These are phyloP conservation scores for Onychostoma macrolepis DNA, from an alignment of 2,113 vertebrate genomes.

Conservation along the genomic window DNA sequence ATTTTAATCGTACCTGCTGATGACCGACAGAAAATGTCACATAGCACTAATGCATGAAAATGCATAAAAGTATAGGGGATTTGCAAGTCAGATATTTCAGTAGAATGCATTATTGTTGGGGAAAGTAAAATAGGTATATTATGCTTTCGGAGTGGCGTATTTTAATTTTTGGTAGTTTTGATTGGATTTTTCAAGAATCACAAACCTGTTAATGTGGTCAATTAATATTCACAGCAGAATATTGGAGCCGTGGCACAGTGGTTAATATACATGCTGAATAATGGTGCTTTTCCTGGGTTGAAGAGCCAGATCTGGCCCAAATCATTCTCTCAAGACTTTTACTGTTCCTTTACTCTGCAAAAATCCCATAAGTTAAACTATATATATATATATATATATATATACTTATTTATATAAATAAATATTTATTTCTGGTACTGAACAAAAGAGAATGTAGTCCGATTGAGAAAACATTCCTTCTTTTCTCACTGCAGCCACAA, in stretches of 20 bases:
- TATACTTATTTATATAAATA: not conserved
- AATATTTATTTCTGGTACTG: not conserved
- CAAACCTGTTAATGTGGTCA: not conserved
- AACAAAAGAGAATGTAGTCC: not conserved
- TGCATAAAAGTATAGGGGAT: too few relatives aligned
- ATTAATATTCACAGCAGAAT: not conserved
- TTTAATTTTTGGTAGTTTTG: not conserved
- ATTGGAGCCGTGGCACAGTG: not conserved
- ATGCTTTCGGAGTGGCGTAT: not conserved
- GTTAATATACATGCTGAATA: not conserved
- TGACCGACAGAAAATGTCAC: not conserved
- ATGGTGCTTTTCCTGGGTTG: not conserved
- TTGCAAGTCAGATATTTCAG: too few relatives aligned
- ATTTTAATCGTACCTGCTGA: not conserved
- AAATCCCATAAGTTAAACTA: not conserved
- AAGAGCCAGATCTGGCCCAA: too few relatives aligned
- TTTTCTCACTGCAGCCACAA: conserved; percentile 62
- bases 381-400: not conserved
- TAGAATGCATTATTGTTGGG: not conserved
- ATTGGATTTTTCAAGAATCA: too few relatives aligned
- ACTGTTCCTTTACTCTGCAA: not conserved
- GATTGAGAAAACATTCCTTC: not conserved
- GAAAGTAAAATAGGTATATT: not conserved
- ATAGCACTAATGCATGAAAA: not conserved
- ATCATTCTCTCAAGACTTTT: not conserved